Evolutionary conservation across 2,797 vertebrate species (phyloP), one percentile per base, ranked within the genome.

Genomic region (Epinephelus malabaricus): DNA sequence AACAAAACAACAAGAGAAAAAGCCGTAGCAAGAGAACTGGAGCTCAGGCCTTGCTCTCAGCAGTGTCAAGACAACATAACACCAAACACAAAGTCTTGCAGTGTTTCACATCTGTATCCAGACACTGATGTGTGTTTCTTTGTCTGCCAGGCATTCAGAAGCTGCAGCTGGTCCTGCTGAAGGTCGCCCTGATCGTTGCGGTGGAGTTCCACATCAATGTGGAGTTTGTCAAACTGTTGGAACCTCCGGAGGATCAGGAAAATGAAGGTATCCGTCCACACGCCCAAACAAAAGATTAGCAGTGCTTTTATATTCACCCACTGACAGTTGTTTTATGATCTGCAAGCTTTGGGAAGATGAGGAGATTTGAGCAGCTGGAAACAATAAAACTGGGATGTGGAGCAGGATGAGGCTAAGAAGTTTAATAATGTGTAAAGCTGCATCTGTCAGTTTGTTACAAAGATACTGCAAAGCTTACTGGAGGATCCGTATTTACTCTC

Each of bases 131-230:
- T 73, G 74, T 83, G 51, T 84, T 25, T 81, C 4, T 69, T 47
- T 76, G 69, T 59, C 64, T 79, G 74, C 27, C 88, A 99, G 98
- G 98, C 94, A 99, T 99, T 90, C 96, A 96, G 77, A 98, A 99
- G 86, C 96, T 99, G 77, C 98, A 99, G 71, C 96, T 99, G 62
- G 98, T 99, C 89, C 95, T 99, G 10, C 95, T 99, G 94, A 99
- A 99, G 92, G 95, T 99, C 38, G 97, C 98, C 38, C 94, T 99
- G 79, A 92, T 99, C n/a, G 84, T 99, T 27, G 98, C 96, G 4
- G 97, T 99, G 1, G 98, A 99, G 95, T 97, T 99, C 88, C 98
- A 99, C 1, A 96, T 98, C 92, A 99, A 97, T 5, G 95, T 99
- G 64, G 98, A 99, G 88, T 99, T 99, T 0, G 92, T 97, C 78